These are phyloP conservation scores for Tineola bisselliella DNA, from an alignment of 2,888 invertebrate species.

Conservation along the genomic window DNA sequence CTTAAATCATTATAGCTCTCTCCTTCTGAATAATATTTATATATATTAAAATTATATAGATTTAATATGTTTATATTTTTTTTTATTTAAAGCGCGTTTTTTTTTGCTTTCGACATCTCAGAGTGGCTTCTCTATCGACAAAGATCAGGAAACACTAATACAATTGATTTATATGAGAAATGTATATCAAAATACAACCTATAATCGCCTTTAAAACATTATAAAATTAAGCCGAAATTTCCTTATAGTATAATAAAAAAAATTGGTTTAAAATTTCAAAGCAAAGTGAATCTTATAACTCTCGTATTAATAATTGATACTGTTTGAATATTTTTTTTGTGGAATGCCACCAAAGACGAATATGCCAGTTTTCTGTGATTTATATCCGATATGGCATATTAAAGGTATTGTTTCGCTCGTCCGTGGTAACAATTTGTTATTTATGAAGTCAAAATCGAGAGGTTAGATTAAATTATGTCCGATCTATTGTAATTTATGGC, in stretches of 20 bases:
- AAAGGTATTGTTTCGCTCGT: conserved; percentile 58
- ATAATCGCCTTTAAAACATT: neutral
- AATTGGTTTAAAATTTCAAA: neutral
- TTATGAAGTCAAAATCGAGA: conserved; percentile 63
- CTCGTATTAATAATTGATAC: too few species aligned
- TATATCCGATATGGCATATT: conserved; percentile 62
- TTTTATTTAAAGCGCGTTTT: neutral
- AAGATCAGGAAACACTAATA: conserved; percentile 27
- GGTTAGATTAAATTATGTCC: conserved; percentile 64
- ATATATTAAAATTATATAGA: too few species aligned
- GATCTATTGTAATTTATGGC: conserved; percentile 56
- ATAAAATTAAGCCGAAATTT: neutral
- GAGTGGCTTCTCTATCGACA: conserved; percentile 25
- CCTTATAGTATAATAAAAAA: neutral
- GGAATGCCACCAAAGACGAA: conserved; percentile 57
- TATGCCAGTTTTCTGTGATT: conserved; percentile 60
- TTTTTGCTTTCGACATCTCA: conserved; percentile 2
- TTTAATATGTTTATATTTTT: neutral
- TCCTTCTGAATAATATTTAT: too few species aligned
- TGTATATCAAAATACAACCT: conserved; percentile 4
- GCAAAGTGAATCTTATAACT: neutral
- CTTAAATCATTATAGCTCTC: too few species aligned
- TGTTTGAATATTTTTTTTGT: conserved; percentile 10
- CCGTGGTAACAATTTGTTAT: conserved; percentile 63
- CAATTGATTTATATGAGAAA: conserved; percentile 47